Conservation (phyloP, 2,797 vertebrate species). For the Netta rufina region DNA sequence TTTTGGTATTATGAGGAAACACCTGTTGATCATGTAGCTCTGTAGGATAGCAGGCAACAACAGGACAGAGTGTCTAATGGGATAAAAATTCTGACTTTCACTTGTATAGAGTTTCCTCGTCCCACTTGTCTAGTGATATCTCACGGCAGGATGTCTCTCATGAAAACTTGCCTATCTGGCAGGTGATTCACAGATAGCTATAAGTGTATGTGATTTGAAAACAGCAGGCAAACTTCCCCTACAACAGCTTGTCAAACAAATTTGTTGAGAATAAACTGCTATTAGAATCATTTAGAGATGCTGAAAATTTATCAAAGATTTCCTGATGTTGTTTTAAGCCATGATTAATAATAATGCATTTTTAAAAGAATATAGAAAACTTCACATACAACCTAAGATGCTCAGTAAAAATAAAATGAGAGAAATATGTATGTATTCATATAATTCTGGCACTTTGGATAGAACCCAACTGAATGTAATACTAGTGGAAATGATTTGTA, state of each 20-base stretch:
- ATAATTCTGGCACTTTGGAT: background rate
- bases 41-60: background rate
- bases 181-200: conserved; percentile 44
- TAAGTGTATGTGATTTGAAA: conserved; percentile 44
- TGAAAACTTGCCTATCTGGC: conserved; percentile 13
- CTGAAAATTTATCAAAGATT: background rate
- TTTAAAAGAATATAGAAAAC: background rate
- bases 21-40: background rate
- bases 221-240: conserved; percentile 14
- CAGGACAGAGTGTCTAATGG: background rate
- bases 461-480: background rate
- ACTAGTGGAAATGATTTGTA: background rate
- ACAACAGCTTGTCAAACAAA: background rate
- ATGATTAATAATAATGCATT: background rate
- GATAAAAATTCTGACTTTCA: background rate
- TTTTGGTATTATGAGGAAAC: background rate
- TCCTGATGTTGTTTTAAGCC: background rate
- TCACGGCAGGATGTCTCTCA: conserved; percentile 23
- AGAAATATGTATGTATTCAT: background rate
- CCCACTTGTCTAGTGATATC: background rate
- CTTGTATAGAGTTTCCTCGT: background rate
- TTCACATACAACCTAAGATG: background rate
- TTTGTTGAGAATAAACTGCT: conserved; percentile 10
- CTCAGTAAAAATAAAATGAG: background rate
- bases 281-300: background rate